Base-by-base conservation (phyloP, 35 echinoderm and acorn worm genomes). In the Eucidaris tribuloides region DNA sequence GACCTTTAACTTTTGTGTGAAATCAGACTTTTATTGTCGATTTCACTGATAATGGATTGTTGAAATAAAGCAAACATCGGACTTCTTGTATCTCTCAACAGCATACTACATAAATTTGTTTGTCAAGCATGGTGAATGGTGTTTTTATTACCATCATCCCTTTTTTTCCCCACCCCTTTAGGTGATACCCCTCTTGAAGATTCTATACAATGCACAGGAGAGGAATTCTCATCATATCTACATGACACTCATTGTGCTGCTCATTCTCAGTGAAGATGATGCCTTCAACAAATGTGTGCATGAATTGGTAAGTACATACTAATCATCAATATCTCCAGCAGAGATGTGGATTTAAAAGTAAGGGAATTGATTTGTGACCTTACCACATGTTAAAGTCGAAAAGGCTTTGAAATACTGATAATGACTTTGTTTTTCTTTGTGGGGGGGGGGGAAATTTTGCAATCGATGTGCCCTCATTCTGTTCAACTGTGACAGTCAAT, bases 201-300 rank as follows among this genome's bases (percentile, higher is more conserved):
- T 99, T 20, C 76, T 99, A 9, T 99, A 99, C 72, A 80, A 93
- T 57, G 96, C 96, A 7, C 96, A 93, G 79, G 96, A 99, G 20
- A 89, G 84, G 65, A 99, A 99, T 65, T 99, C 91, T 0, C 96
- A 99, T 79, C 96, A 99, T 37, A 99, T 99, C 58, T 99, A 99
- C 86, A 99, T 99, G 96, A 91, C 96, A 34, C 79, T 99, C 37
- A 99, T 99, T 13, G 79, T 99, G 7, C 90, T 99, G 30, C 87
- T 99, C 48, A 99, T 99, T 14, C 85, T 99, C 58, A 99, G 96
- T 84, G 96, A 99, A 87, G 96, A 99, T 11, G 96, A 99, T 76
- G 83, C 90, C 13, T 99, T 99, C 71, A 93, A 99, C 60, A 99
- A 99, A 63, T 93, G 91, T 60, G 91, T 99, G 17, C 96, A 99